A percentile compares a stretch with the other conserved stretches of the same genome.
These are phyloP conservation scores for Contarinia nasturtii DNA, from an alignment of 1,140 invertebrate species.

Conservation along the genomic window DNA sequence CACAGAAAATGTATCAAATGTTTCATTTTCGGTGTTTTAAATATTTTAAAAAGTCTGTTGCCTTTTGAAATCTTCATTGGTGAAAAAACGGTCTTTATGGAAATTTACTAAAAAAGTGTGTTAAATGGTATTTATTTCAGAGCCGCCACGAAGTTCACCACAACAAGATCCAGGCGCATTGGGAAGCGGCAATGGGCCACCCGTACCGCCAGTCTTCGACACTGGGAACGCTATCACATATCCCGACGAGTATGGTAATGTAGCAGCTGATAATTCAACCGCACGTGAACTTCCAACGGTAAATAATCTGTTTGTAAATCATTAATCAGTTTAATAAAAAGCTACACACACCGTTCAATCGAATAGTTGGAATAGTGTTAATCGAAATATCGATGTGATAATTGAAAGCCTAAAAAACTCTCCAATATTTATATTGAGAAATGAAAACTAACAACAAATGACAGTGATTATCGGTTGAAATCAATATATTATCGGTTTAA, in stretches of 20 bases:
- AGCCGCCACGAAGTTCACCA: slow-evolving; percentile 48
- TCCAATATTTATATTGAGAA: too few species aligned
- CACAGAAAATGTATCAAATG: too few species aligned
- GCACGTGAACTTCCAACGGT: slow-evolving; percentile 20
- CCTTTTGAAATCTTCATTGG: too few species aligned
- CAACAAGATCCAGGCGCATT: slow-evolving; percentile 16
- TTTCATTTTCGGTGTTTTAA: too few species aligned
- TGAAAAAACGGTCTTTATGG: too few species aligned
- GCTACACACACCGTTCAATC: neutral
- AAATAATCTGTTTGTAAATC: slow-evolving; percentile 1
- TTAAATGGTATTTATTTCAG: slow-evolving; percentile 21
- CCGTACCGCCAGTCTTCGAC: neutral
- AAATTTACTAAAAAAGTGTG: too few species aligned
- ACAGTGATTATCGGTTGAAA: too few species aligned
- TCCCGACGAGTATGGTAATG: neutral
- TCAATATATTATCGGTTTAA: neutral
- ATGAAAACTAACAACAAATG: too few species aligned
- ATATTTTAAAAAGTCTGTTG: too few species aligned
- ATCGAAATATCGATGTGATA: too few species aligned
- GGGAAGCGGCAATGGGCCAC: slow-evolving; percentile 6
- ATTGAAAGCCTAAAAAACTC: too few species aligned
- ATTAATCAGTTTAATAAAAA: neutral
- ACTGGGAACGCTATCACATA: neutral
- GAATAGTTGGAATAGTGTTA: too few species aligned
- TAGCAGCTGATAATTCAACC: slow-evolving; percentile 28